Base-by-base conservation (phyloP, 2,888 invertebrate species). In the Anoplius nigerrimus region DNA sequence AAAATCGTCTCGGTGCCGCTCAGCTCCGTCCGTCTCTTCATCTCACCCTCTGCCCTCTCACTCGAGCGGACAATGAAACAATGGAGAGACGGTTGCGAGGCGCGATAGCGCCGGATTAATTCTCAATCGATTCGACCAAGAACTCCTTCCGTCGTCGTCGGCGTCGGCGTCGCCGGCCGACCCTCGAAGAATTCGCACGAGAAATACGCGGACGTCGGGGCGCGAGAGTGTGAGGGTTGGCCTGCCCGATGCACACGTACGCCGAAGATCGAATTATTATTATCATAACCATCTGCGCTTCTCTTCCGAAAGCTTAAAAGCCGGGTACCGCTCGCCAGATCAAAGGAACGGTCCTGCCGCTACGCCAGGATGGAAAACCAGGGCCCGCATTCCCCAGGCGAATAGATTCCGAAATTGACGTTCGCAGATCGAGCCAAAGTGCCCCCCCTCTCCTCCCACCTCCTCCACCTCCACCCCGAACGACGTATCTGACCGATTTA, bases 21-120 rank as follows among this genome's bases (percentile, higher is more conserved):
- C n/a, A n/a, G n/a, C 46, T 46, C 15, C 24, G 18, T 5, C 21
- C 53, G 20, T 53, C 18, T 4, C 16, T 48, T n/a, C 2, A 55
- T 73, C 64, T 66, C 67, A 71, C 71, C 61, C 66, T 65, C 66
- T 76, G 65, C n/a, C 18, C 1, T 48, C 72, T 71, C 69, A 60
- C 72, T 72, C 57, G 75, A 67, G 53, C 66, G 71, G 76, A 72
- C 75, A 75, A 79, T 73, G 78, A 76, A 73, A 79, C 78, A 79
- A 79, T 79, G 69, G 71, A 75, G 63, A 61, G 75, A 79, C 79
- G 76, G 71, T 79, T 79, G 79, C 79, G 69, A 79, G 75, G 71
- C 71, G 78, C 69, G 78, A 79, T 79, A 79, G 76, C 79, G 78
- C 76, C 71, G 78, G 79, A 79, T 79, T 79, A 79, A 79, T 79